These are phyloP conservation scores for Melipona beecheii DNA, from an alignment of 2,888 invertebrate genomes.

Conservation along the genomic window DNA sequence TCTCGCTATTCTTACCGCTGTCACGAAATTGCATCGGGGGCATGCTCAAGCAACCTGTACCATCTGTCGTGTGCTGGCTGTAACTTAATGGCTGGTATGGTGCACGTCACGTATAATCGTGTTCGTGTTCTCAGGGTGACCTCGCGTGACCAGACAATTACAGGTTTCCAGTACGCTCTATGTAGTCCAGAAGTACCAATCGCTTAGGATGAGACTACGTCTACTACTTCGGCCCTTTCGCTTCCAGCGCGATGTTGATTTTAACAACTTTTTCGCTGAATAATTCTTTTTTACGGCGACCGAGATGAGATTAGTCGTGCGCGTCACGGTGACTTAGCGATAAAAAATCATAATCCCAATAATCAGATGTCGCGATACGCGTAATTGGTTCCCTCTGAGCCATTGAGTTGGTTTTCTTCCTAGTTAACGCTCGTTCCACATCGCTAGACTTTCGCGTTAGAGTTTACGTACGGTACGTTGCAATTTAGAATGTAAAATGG, in stretches of 20 bases:
- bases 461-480: not conserved
- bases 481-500: not conserved
- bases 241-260: constrained; percentile 35
- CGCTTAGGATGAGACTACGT: constrained; percentile 61
- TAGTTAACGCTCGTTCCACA: constrained; percentile 31
- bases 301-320: not conserved
- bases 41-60: constrained; percentile 62
- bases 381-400: not conserved
- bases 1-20: constrained; percentile 41
- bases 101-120: constrained; percentile 68
- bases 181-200: constrained; percentile 65
- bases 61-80: constrained; percentile 67
- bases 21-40: constrained; percentile 58
- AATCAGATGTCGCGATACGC: constrained; percentile 1
- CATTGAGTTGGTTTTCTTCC: constrained; percentile 1
- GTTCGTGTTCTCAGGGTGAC: constrained; percentile 70
- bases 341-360: constrained; percentile 17
- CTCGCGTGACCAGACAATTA: constrained; percentile 74
- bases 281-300: constrained; percentile 18
- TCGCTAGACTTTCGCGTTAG: not conserved
- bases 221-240: constrained; percentile 34
- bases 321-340: not conserved
- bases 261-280: constrained; percentile 18
- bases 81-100: constrained; percentile 67
- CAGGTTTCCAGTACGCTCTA: constrained; percentile 64